These are phyloP conservation scores for Hemichromis elongatus DNA, from an alignment of 2,113 vertebrate genomes.

Conservation along the genomic window DNA sequence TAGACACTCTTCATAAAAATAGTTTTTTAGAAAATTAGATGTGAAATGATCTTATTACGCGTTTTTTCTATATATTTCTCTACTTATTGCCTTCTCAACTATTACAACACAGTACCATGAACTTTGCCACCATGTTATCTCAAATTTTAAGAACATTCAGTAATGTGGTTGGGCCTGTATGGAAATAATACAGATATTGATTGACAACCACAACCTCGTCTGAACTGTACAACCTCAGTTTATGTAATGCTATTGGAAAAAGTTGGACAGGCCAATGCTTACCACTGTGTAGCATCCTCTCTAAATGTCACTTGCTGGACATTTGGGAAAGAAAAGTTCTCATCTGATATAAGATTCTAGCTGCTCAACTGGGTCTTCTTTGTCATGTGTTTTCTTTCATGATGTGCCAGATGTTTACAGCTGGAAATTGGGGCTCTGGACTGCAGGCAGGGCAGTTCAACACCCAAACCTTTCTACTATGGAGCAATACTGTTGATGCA, in stretches of 20 bases:
- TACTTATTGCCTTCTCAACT: neutral
- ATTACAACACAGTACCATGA: neutral
- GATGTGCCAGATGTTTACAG: neutral
- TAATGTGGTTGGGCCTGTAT: conserved; percentile 22
- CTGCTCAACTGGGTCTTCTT: neutral
- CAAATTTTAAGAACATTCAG: conserved; percentile 38
- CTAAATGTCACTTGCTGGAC: neutral
- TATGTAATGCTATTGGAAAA: neutral
- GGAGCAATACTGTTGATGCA: neutral
- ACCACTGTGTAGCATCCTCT: neutral
- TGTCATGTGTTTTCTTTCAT: neutral
- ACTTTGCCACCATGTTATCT: conserved; percentile 13
- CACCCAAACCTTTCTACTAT: neutral
- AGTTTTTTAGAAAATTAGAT: neutral
- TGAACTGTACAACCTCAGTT: conserved; percentile 9
- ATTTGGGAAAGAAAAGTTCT: neutral
- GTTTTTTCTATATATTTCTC: neutral
- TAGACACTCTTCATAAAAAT: neutral
- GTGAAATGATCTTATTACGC: neutral
- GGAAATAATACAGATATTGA: conserved; percentile 57
- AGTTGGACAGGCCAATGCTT: neutral
- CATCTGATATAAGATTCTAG: neutral
- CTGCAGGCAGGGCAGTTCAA: neutral
- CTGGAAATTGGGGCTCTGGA: neutral
- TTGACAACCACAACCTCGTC: conserved; percentile 40